Percentiles rank a stretch among this genome's conserved stretches.
These are phyloP conservation scores for Drosophila basisetae DNA, from an alignment of 2,888 invertebrate genomes.

Conservation along the genomic window DNA sequence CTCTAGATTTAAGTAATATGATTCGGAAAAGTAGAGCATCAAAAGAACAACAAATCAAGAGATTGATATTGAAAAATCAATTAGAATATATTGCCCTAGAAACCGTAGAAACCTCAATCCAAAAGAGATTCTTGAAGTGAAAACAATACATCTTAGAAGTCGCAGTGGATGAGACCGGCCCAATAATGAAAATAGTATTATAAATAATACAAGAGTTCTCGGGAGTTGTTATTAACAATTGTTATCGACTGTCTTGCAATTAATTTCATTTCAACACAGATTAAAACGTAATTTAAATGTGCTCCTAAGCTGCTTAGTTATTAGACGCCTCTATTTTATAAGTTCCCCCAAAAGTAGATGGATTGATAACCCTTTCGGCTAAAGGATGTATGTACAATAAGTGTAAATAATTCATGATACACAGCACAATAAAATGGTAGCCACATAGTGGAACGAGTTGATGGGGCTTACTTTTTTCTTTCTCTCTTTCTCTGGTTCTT, in stretches of 20 bases:
- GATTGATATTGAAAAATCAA: neutral
- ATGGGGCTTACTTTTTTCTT: neutral
- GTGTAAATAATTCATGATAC: conserved; percentile 65
- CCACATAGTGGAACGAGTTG: conserved; percentile 39
- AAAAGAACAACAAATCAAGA: neutral
- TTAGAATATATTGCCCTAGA: neutral
- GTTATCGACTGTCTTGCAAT: neutral
- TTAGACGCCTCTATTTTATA: neutral
- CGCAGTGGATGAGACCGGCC: neutral
- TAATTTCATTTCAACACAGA: neutral
- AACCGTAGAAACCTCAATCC: neutral
- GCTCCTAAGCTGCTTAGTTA: too few relatives aligned
- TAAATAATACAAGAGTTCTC: neutral
- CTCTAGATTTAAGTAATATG: conserved; percentile 26
- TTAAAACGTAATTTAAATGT: neutral
- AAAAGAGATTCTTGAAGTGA: neutral
- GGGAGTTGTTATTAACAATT: neutral
- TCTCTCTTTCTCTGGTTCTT: conserved; percentile 27
- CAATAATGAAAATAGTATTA: neutral
- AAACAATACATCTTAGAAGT: neutral
- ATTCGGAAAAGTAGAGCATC: neutral
- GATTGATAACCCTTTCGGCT: neutral
- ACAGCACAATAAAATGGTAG: conserved; percentile 60
- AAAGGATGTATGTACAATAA: conserved; percentile 34
- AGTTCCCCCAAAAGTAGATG: neutral